Evolutionary conservation across 2,888 invertebrate species (phyloP).

Genomic region (Agrotis clavis): DNA sequence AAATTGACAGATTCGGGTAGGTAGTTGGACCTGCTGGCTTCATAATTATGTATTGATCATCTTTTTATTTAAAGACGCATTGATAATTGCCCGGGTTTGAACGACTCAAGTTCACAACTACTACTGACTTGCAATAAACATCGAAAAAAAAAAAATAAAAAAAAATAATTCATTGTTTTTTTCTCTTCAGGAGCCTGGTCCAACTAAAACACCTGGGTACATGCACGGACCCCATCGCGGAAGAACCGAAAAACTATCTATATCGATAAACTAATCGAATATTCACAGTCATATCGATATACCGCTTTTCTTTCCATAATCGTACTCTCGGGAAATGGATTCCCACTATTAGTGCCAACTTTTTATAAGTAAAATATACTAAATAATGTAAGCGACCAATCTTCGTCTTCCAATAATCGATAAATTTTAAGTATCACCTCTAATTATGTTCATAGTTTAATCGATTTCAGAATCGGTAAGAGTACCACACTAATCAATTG

Average conservation of each 20-base stretch:
- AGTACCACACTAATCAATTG: conserved; percentile 60
- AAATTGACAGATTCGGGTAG: too few species aligned
- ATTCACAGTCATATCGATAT: conserved; percentile 74
- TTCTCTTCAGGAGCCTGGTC: conserved; percentile 92
- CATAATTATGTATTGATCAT: too few species aligned
- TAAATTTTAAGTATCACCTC: conserved; percentile 57
- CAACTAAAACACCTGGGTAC: conserved; percentile 95
- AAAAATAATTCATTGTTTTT: background rate
- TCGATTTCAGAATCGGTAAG: conserved; percentile 40
- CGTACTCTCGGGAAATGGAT: conserved; percentile 66
- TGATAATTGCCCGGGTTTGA: too few species aligned
- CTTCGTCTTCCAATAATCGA: conserved; percentile 75
- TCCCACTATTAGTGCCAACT: conserved; percentile 84
- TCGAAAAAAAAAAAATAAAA: too few species aligned
- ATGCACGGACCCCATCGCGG: conserved; percentile 96
- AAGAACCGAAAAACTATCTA: conserved; percentile 96
- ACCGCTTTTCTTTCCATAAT: conserved; percentile 76
- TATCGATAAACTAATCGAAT: conserved; percentile 89
- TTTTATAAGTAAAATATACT: conserved; percentile 67
- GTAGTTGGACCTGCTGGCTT: too few species aligned
- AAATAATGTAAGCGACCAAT: conserved; percentile 72
- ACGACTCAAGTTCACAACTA: too few species aligned
- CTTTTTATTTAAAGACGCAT: too few species aligned
- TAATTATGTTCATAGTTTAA: conserved; percentile 51
- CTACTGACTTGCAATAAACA: too few species aligned